Evolutionary conservation across 92 coral and sea anemone genomes (phyloP), one percentile per base, ranked within the genome.

Genomic region (Phymanthus crucifer): DNA sequence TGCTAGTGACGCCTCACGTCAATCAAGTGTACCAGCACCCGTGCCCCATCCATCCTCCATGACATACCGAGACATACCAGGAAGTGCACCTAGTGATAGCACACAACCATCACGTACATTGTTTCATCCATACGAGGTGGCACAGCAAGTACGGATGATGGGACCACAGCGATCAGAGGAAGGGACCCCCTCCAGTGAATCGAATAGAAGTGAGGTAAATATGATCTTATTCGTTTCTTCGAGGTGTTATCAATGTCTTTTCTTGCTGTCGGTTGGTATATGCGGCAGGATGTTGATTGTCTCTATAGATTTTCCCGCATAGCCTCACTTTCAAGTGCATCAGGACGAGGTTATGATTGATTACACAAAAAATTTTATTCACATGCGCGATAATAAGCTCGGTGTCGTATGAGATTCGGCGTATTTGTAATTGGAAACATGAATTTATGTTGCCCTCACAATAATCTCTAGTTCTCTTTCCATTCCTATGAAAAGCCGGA

Each of bases 91-190:
- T 52, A 34, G 32, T 12, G 43, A 46, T 32, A 29, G 21, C 50
- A 23, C 72, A 24, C 43, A 8, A 19, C 35, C 16, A 37, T 16
- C 27, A 23, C 83, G 93, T 69, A 78, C 87, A 19, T 74, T 89
- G 29, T 83, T 89, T 29, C 93, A 89, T 76, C 93, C 93, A 1
- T 66, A 76, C 19, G 93, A 89, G 45, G 93, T 84, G 23, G 90
- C 93, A 0, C 80, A 80, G 32, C 78, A 87, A 81, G 88, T 90
- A 38, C 74, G 85, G 77, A 74, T 23, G 65, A 24, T 21, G 2
- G 16, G 68, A 61, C 33, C 36, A 2, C 68, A 61, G 12, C 78
- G 85, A 26, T 56, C 64, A 14, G 87, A 47, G 34, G 64, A 47
- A 76, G 45, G 43, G n/a, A 85, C 58, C 1, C 23, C 46, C 34